Percentiles rank a stretch among this genome's conserved stretches.
Conservation (phyloP, 1,140 invertebrate genomes). For the Batillaria attramentaria region DNA sequence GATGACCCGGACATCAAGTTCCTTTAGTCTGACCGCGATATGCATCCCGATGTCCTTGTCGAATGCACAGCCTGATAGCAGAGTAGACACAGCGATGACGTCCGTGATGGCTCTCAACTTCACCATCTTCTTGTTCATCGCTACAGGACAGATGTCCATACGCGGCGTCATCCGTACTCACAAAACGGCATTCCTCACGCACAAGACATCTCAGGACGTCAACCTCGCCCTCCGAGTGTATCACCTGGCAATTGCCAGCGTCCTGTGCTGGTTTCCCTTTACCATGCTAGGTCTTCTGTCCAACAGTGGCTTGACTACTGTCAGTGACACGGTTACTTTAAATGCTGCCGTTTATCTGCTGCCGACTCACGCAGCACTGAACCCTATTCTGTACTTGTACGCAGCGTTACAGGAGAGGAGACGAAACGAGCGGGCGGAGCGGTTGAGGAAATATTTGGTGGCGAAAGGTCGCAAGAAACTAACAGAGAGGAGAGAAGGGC, state of each 20-base stretch:
- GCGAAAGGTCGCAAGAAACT: no score
- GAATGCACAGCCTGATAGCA: constrained; percentile 1
- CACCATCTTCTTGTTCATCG: constrained; percentile 40
- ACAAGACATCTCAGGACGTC: constrained; percentile 24
- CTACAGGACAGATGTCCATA: constrained; percentile 40
- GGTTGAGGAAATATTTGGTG: no score
- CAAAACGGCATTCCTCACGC: background rate
- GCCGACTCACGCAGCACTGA: constrained; percentile 49
- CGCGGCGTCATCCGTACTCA: constrained; percentile 15
- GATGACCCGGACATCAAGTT: background rate
- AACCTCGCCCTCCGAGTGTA: constrained; percentile 39
- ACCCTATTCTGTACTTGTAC: constrained; percentile 54
- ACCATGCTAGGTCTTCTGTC: constrained; percentile 36
- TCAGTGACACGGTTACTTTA: constrained; percentile 46
- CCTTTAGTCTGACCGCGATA: constrained; percentile 47
- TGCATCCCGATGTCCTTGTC: constrained; percentile 48
- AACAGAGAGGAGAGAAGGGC: no score
- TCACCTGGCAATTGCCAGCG: constrained; percentile 38
- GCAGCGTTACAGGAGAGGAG: no score
- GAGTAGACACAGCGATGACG: constrained; percentile 41
- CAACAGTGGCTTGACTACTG: constrained; percentile 26
- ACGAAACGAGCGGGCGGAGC: no score
- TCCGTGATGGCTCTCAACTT: constrained; percentile 47
- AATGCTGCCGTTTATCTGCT: constrained; percentile 47
- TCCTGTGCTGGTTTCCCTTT: constrained; percentile 33